Percentiles rank a stretch among this genome's conserved stretches.
phyloP scores from a whole-genome alignment of 2,888 invertebrate genomes.

The Herminia tarsipennalis region DNA sequence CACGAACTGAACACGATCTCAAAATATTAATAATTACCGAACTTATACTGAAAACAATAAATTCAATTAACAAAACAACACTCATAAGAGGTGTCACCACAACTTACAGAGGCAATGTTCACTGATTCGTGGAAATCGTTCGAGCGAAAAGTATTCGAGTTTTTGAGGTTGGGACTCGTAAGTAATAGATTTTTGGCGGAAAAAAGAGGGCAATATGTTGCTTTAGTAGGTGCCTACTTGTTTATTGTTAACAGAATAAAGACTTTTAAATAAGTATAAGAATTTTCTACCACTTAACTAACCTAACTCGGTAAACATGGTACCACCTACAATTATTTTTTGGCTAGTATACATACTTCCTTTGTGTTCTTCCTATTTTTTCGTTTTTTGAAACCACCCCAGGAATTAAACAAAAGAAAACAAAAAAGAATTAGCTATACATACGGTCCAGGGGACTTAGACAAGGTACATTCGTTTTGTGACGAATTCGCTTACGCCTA shows the following conservation, averaged over 20 bases:
- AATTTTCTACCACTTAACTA: too few relatives aligned
- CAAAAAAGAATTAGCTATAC: too few relatives aligned
- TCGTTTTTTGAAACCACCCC: too few relatives aligned
- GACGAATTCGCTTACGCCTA: too few relatives aligned
- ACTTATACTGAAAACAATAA: conserved; percentile 8
- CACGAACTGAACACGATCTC: neutral
- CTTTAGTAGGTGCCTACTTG: conserved; percentile 9
- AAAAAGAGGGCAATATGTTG: conserved; percentile 3
- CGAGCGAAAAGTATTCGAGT: conserved; percentile 16
- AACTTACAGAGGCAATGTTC: conserved; percentile 9
- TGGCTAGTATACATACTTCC: too few relatives aligned
- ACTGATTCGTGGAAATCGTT: conserved; percentile 23
- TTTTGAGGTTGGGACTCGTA: conserved; percentile 9
- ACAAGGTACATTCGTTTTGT: too few relatives aligned
- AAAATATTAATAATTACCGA: neutral
- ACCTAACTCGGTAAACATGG: too few relatives aligned
- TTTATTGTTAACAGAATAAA: conserved; percentile 6
- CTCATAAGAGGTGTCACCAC: conserved; percentile 5
- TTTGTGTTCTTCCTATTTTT: too few relatives aligned
- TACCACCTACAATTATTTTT: too few relatives aligned
- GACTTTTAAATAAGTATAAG: too few relatives aligned
- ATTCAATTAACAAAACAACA: conserved; percentile 14
- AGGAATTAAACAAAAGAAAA: too few relatives aligned
- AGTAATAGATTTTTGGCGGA: conserved; percentile 18
- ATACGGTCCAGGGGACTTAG: too few relatives aligned